These are phyloP conservation scores for Hypotaenidia okinawae DNA, from an alignment of 2,797 vertebrate species.

Conservation along the genomic window DNA sequence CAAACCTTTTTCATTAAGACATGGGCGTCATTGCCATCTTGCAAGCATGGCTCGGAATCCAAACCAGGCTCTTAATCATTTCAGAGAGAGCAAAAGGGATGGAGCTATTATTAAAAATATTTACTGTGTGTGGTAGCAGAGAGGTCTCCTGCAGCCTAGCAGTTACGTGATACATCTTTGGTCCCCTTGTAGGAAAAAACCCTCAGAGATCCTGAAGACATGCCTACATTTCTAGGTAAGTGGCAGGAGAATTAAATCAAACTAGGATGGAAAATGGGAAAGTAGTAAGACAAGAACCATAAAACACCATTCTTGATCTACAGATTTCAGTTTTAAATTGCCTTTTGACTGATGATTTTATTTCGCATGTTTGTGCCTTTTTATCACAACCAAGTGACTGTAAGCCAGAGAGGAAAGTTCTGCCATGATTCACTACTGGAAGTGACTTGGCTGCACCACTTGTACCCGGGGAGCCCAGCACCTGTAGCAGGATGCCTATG, in stretches of 20 bases:
- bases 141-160: neutral
- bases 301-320: neutral
- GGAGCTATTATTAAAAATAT: neutral
- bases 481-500: neutral
- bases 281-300: neutral
- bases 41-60: neutral
- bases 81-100: neutral
- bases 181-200: neutral
- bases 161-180: neutral
- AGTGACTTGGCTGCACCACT: neutral
- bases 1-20: neutral
- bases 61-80: neutral
- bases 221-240: neutral
- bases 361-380: neutral
- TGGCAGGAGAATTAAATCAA: neutral
- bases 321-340: neutral
- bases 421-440: accelerated
- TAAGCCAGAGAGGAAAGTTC: neutral
- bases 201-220: neutral
- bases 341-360: neutral
- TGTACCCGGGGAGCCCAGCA: neutral
- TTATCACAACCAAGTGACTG: neutral
- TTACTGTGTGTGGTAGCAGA: neutral
- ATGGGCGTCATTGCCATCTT: neutral
- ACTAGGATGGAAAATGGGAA: neutral